Evolutionary conservation across 1,140 invertebrate genomes (phyloP), one percentile per base, ranked within the genome.

Genomic region (Geopemphigus sp.): DNA sequence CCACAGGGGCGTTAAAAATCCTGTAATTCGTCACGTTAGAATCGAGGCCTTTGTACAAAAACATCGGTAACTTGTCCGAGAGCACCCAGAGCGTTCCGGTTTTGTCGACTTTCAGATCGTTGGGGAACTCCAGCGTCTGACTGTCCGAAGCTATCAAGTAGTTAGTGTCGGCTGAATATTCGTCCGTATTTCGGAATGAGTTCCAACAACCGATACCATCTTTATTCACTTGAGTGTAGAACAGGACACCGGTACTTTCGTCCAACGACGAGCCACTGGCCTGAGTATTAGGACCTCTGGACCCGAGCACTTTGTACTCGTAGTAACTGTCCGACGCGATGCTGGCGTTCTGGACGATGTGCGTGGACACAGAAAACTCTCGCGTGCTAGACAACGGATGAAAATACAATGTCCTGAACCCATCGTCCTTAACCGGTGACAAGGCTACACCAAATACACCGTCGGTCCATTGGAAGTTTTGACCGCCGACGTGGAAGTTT

Each of bases 161-260:
- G 22, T 83, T 83, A 6, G 83, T 83, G n/a, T 83, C 81, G 12
- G 84, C 81, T 0, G 80, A 81, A 63, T 83, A 85, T 0, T 88
- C 89, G 45, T 83, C 83, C 15, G 82, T 82, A 10, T 47, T 47
- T 5, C 74, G 57, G 22, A 47, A 47, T 0, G 91, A 92, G 78
- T 88, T 90, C 92, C 92, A 94, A 82, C 92, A 94, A 2, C 90
- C 92, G 0, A 94, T 88, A 3, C 91, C 90, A 83, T 94, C 92
- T 22, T 92, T 84, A 84, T 93, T 93, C 0, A 92, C 88, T 61
- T 93, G 85, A 2, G 91, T 89, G 84, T 93, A 94, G 84, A 94
- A 92, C 0, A 94, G 85, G 14, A 93, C 90, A 1, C 90, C 90
- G 0, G 90, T 90, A 68, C 89, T 88, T 19, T 89, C 88, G 82